A percentile compares a stretch with the other conserved stretches of the same genome.
Conservation (phyloP, 2,888 invertebrate genomes). For the Petrolisthes manimaculis region DNA sequence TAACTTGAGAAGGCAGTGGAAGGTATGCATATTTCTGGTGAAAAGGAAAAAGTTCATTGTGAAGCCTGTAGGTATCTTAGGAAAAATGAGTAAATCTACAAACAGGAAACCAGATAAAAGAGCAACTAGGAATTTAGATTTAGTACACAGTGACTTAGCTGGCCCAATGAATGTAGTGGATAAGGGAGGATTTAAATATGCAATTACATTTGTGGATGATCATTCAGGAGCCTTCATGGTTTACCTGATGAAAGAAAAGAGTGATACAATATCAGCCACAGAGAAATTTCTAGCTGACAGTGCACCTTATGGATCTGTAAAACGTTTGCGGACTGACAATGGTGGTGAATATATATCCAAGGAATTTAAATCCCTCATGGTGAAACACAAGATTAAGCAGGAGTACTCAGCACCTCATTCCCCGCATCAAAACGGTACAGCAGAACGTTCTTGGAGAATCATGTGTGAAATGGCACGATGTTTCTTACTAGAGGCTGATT, state of each 20-base stretch:
- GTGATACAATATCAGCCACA: conserved; percentile 22
- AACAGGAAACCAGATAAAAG: conserved; percentile 27
- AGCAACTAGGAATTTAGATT: conserved; percentile 21
- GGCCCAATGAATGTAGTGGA: conserved; percentile 14
- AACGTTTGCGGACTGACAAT: conserved; percentile 17
- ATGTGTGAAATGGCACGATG: conserved; percentile 29
- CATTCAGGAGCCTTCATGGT: conserved; percentile 30
- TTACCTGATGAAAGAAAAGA: conserved; percentile 24
- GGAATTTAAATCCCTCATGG: conserved; percentile 13
- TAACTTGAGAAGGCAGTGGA: conserved; percentile 22
- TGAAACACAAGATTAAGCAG: conserved; percentile 26
- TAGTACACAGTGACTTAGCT: conserved; percentile 38
- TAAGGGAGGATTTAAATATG: conserved; percentile 27
- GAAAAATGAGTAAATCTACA: conserved; percentile 31
- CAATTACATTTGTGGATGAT: conserved; percentile 35
- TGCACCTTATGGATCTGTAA: conserved; percentile 17
- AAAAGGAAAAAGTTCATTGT: conserved; percentile 25
- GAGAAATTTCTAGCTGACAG: conserved; percentile 16
- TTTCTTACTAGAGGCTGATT: conserved; percentile 21
- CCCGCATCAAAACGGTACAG: conserved; percentile 20
- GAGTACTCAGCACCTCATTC: conserved; percentile 20
- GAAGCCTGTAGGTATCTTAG: conserved; percentile 32
- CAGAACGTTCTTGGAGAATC: conserved; percentile 19
- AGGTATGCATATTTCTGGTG: conserved; percentile 38
- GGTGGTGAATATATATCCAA: conserved; percentile 10